Evolutionary conservation across 2,888 invertebrate species (phyloP).

Genomic region (Noctua pronuba): DNA sequence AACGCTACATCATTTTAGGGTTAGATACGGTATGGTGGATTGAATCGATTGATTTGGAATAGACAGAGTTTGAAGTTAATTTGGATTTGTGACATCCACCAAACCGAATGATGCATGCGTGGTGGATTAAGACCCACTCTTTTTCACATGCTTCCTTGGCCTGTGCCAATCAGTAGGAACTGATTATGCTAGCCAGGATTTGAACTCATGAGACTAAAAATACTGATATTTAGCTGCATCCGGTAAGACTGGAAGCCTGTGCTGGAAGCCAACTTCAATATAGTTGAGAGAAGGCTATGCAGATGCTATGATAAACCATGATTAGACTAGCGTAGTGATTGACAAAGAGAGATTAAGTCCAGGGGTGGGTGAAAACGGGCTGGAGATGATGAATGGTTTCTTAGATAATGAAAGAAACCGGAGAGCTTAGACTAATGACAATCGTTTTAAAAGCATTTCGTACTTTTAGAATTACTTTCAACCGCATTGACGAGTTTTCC

Average conservation of each 20-base stretch:
- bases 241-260: neutral
- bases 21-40: conserved; percentile 17
- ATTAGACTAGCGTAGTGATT: neutral
- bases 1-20: conserved; percentile 57
- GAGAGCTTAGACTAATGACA: neutral
- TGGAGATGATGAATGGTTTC: neutral
- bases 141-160: neutral
- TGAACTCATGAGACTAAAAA: neutral
- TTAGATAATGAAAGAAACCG: neutral
- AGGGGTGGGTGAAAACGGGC: fast-evolving
- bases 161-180: neutral
- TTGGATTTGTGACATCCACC: neutral
- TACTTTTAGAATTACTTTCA: neutral
- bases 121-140: neutral
- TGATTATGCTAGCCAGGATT: neutral
- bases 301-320: neutral
- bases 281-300: neutral
- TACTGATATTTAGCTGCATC: neutral
- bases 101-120: neutral
- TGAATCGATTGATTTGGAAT: conserved; percentile 13
- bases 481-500: neutral
- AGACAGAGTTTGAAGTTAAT: neutral
- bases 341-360: neutral
- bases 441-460: too few relatives aligned
- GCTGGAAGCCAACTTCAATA: neutral